Evolutionary conservation across 1,140 invertebrate genomes (phyloP), one percentile per base, ranked within the genome.

Genomic region (Lepidostoma basale): DNA sequence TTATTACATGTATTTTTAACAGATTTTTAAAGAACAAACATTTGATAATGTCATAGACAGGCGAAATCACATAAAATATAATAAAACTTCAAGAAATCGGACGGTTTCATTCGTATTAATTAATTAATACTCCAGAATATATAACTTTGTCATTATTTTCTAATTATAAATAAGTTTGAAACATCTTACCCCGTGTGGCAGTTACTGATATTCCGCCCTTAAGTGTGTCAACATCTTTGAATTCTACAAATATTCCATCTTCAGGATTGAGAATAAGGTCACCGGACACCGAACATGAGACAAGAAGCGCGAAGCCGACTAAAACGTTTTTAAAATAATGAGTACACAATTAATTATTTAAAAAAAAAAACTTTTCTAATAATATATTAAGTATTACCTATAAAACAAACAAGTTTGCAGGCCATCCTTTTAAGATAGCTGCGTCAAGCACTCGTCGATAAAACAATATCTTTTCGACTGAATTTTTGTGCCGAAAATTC

Each of bases 141-240:
- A 2, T 54, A 18, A 20, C 8, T 3, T 60, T 16, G 10, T 14
- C 14, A 10, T 4, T 12, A 33, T 39, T 14, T 10, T 14, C 4
- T 14, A 20, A 16, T 9, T 2, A 63, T 26, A 49, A 20, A 47
- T n/a, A 3, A 3, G 42, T 12, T 20, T 44, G n/a, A n/a, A n/a
- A n/a, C n/a, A n/a, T 14, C 22, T 5, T 58, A 69, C 67, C 60
- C 64, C 59, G 42, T 20, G 26, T 54, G 9, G 47, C 47, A 26
- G 36, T 63, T 23, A 69, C 39, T 2, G 49, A 63, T 1, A 69
- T 40, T 3, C 60, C 60, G 3, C 10, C 28, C 12, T 20, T 18
- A n/a, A n/a, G n/a, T n/a, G n/a, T n/a, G n/a, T n/a, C n/a, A 8
- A 18, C 36, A 63, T 58, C 28, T 58, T 8, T 64, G 16, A 69